A percentile compares a stretch with the other conserved stretches of the same genome.
Evolutionary conservation across 37 sponge, comb jelly and placozoan species (phyloP).

Genomic region (Beroe forskalii): DNA sequence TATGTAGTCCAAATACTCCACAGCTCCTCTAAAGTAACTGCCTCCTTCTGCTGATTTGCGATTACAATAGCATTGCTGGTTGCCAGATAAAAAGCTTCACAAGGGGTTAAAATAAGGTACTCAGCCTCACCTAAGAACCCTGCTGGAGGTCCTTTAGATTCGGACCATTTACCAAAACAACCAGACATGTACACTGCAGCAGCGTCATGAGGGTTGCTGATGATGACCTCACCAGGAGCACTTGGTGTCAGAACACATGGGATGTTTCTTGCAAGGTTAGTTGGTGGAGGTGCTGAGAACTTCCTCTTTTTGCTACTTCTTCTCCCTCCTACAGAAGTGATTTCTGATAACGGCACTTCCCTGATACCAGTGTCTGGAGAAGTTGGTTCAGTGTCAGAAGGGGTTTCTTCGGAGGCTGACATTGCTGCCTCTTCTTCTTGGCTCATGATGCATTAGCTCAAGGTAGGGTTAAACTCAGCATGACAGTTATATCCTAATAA

Average conservation of each 20-base stretch:
- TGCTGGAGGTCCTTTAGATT: conserved; percentile 11
- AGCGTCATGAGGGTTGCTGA: conserved; percentile 25
- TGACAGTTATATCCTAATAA: too few relatives aligned
- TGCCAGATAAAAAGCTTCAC: conserved; percentile 17
- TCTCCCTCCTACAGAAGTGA: neutral
- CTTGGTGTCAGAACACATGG: neutral
- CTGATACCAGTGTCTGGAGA: too few relatives aligned
- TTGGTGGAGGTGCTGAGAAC: neutral
- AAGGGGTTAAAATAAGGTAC: neutral
- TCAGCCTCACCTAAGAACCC: neutral
- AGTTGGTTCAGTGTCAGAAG: too few relatives aligned
- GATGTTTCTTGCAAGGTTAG: neutral
- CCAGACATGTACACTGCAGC: conserved; percentile 17
- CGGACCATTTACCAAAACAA: conserved; percentile 2
- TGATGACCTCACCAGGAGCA: neutral
- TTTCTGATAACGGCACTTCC: neutral
- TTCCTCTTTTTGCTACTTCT: neutral
- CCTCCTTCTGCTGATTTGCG: neutral
- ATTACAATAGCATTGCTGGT: neutral
- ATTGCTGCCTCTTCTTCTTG: too few relatives aligned
- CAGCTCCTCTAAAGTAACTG: neutral
- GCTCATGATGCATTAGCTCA: too few relatives aligned
- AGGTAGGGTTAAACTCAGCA: too few relatives aligned
- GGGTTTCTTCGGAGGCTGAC: too few relatives aligned
- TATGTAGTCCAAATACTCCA: neutral